Percentiles rank a stretch among this genome's conserved stretches.
phyloP scores from a whole-genome alignment of 2,797 vertebrate species.

The Lindbergichthys nudifrons region DNA sequence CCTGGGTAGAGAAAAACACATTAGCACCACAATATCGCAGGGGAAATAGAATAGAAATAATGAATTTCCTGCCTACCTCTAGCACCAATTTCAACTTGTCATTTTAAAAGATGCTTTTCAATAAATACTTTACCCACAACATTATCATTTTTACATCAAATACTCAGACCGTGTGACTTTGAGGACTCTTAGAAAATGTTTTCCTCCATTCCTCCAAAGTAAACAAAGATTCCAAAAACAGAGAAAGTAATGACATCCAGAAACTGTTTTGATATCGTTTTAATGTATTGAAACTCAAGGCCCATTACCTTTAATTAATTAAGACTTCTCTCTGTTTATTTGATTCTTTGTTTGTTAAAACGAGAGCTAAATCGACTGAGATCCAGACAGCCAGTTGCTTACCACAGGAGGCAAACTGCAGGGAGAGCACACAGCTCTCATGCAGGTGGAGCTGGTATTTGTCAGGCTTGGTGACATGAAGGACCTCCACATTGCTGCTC shows the following conservation, averaged over 20 bases:
- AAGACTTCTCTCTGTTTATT: too few relatives aligned
- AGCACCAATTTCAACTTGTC: background rate
- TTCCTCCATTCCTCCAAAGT: too few relatives aligned
- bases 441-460: slow-evolving; percentile 98
- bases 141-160: too few relatives aligned
- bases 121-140: too few relatives aligned
- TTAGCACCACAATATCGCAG: slow-evolving; percentile 20
- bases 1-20: slow-evolving; percentile 71
- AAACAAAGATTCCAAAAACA: too few relatives aligned
- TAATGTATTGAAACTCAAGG: too few relatives aligned
- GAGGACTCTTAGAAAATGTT: too few relatives aligned
- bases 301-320: too few relatives aligned
- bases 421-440: slow-evolving; percentile 96
- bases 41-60: background rate
- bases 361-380: background rate
- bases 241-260: too few relatives aligned
- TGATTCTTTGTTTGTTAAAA: background rate
- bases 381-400: slow-evolving; percentile 51
- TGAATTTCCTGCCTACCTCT: too few relatives aligned
- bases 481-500: slow-evolving; percentile 96
- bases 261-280: too few relatives aligned
- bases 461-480: slow-evolving; percentile 96
- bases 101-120: background rate
- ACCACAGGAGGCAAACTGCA: slow-evolving; percentile 98
- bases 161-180: too few relatives aligned